These are phyloP conservation scores for Myripristis murdjan DNA, from an alignment of 2,797 vertebrate species.

Conservation along the genomic window DNA sequence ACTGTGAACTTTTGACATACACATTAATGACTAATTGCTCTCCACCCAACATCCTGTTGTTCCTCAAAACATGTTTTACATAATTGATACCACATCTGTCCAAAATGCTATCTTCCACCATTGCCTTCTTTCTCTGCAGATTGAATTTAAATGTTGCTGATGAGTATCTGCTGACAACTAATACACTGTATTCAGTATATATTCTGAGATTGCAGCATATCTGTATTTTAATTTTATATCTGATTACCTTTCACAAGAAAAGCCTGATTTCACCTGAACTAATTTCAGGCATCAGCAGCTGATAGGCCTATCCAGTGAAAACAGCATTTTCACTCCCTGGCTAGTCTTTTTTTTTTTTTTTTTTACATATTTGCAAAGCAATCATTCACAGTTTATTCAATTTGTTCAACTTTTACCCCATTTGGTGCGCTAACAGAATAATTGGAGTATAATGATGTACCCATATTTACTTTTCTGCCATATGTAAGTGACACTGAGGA, in stretches of 20 bases:
- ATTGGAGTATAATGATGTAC: constrained; percentile 26
- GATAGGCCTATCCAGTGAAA: neutral
- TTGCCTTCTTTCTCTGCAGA: constrained; percentile 2
- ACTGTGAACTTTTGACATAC: constrained; percentile 48
- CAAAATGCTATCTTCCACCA: constrained; percentile 17
- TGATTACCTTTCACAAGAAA: constrained; percentile 6
- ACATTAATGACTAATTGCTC: constrained; percentile 44
- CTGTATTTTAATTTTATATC: constrained; percentile 10
- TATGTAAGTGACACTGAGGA: neutral
- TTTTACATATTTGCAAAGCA: constrained; percentile 23
- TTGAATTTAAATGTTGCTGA: neutral
- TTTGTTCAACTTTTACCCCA: neutral
- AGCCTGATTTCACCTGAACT: neutral
- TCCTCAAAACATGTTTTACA: constrained; percentile 31
- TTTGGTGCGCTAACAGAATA: neutral
- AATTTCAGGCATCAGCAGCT: neutral
- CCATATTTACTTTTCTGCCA: constrained; percentile 27
- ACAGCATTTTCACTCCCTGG: neutral
- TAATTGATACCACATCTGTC: constrained; percentile 49
- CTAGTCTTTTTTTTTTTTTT: too few species aligned
- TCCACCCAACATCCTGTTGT: constrained; percentile 32
- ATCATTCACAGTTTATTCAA: neutral
- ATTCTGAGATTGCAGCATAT: constrained; percentile 15
- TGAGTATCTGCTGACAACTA: constrained; percentile 8
- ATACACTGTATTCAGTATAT: neutral